These are phyloP conservation scores for Drosophila pachea DNA, from an alignment of 1,140 invertebrate species.

Conservation along the genomic window DNA sequence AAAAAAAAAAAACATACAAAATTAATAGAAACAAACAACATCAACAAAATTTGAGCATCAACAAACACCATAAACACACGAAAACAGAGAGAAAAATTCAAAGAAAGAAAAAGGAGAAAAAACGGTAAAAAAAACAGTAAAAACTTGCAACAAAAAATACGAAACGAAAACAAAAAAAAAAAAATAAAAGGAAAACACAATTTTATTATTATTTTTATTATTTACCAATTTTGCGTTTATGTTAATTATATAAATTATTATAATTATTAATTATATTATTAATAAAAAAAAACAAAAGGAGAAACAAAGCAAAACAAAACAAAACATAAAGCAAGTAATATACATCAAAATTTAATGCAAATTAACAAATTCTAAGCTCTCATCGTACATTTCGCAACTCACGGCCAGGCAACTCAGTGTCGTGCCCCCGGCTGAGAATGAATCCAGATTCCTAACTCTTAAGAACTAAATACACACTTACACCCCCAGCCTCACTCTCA, in stretches of 20 bases:
- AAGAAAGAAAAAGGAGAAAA: slow-evolving; percentile 52
- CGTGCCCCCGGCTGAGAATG: slow-evolving; percentile 24
- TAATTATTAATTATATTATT: slow-evolving; percentile 78
- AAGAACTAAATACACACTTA: slow-evolving; percentile 51
- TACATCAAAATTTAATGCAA: slow-evolving; percentile 49
- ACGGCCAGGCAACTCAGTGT: slow-evolving; percentile 52
- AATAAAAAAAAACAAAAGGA: slow-evolving; percentile 70
- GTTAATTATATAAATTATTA: slow-evolving; percentile 77
- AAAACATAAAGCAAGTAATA: slow-evolving; percentile 59
- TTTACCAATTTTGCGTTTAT: slow-evolving; percentile 78
- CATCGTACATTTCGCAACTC: slow-evolving; percentile 34
- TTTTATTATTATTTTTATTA: slow-evolving; percentile 78
- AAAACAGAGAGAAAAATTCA: slow-evolving; percentile 48
- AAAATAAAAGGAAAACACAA: slow-evolving; percentile 53
- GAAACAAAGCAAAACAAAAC: slow-evolving; percentile 31
- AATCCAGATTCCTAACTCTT: slow-evolving; percentile 54
- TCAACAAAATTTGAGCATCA: slow-evolving; percentile 16
- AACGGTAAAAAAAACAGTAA: slow-evolving; percentile 30
- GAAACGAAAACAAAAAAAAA: slow-evolving; percentile 45
- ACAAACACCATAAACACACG: slow-evolving; percentile 46
- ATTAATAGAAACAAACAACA: slow-evolving; percentile 35
- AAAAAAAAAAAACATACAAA: slow-evolving; percentile 35
- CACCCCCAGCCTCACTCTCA: slow-evolving; percentile 18
- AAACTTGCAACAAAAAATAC: slow-evolving; percentile 40
- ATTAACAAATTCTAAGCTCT: slow-evolving; percentile 39